Evolutionary conservation across 2,888 invertebrate species (phyloP), one percentile per base, ranked within the genome.

Genomic region (Operophtera brumata): DNA sequence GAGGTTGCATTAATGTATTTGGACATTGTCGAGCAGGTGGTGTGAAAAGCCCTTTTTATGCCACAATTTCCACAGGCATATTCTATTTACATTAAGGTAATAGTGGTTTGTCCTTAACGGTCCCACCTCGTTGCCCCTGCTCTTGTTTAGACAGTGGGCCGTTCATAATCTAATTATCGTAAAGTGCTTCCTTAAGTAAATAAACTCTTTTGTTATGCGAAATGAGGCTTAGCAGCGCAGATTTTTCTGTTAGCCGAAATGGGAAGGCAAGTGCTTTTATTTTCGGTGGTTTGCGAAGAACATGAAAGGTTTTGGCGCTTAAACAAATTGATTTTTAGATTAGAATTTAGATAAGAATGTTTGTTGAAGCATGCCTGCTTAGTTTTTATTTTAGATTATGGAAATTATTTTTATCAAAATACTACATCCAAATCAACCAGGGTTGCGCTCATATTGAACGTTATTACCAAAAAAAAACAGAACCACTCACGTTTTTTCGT

Each of bases 171-270:
- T 75, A 82, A 84, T 83, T 79, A 82, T 68, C 32, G 62, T 66
- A 66, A 73, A 82, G 80, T 81, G 82, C 77, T 81, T 74, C 74
- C 72, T 71, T 74, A 75, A 77, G 78, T 78, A 79, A 78, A 80
- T 77, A 80, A 78, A 75, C 68, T 75, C 73, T 73, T 76, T 79
- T 80, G 76, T 82, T 74, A 73, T 69, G 65, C 65, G 59, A 72
- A 79, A 75, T 75, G 68, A 71, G 70, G 66, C 62, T 67, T 72
- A 44, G 64, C 64, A 61, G 36, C 64, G 65, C 64, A 69, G 73
- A 72, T 73, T 75, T 70, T 69, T 65, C 67, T 66, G 57, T 61
- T 56, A 43, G 37, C 53, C 52, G 47, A 53, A 68, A 61, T 63
- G 61, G 59, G 52, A 46, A 47, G 25, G 37, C 48, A 50, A 53